These are phyloP conservation scores for Amphipyra tragopoginis DNA, from an alignment of 2,888 invertebrate species.

Conservation along the genomic window DNA sequence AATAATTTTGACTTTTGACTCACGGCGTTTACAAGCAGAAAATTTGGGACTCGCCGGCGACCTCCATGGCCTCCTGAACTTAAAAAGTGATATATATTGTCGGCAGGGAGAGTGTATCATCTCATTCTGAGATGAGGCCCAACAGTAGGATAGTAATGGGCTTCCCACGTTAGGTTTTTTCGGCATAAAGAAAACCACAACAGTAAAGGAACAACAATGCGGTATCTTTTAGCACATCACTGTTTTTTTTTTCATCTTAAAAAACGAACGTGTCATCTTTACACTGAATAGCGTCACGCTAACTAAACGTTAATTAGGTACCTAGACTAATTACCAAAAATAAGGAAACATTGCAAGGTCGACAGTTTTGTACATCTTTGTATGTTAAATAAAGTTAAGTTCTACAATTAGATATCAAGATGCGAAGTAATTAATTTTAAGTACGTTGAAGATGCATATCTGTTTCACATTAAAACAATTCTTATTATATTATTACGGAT, in stretches of 20 bases:
- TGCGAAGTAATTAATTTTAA: slow-evolving; percentile 14
- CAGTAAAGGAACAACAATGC: too few relatives aligned
- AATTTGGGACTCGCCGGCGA: too few relatives aligned
- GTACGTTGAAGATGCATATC: slow-evolving; percentile 57
- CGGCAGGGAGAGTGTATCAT: too few relatives aligned
- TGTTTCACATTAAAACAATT: slow-evolving; percentile 52
- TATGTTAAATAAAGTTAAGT: slow-evolving; percentile 34
- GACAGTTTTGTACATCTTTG: slow-evolving; percentile 52
- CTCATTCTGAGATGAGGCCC: too few relatives aligned
- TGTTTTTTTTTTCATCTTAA: slow-evolving; percentile 27
- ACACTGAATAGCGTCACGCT: slow-evolving; percentile 42
- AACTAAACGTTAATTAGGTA: slow-evolving; percentile 49
- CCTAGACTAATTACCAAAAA: slow-evolving; percentile 60
- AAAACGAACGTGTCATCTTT: slow-evolving; percentile 47
- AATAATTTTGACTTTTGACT: too few relatives aligned
- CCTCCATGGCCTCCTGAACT: too few relatives aligned
- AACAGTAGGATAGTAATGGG: too few relatives aligned
- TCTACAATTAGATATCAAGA: slow-evolving; percentile 29
- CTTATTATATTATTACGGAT: slow-evolving; percentile 27
- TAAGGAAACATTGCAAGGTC: slow-evolving; percentile 67
- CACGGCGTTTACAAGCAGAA: too few relatives aligned
- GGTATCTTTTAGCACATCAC: background rate
- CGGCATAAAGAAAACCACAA: too few relatives aligned
- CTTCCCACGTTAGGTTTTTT: too few relatives aligned
- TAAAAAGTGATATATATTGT: too few relatives aligned